A percentile compares a stretch with the other conserved stretches of the same genome.
phyloP scores from a whole-genome alignment of 1,140 invertebrate genomes.

The Spodoptera litura region DNA sequence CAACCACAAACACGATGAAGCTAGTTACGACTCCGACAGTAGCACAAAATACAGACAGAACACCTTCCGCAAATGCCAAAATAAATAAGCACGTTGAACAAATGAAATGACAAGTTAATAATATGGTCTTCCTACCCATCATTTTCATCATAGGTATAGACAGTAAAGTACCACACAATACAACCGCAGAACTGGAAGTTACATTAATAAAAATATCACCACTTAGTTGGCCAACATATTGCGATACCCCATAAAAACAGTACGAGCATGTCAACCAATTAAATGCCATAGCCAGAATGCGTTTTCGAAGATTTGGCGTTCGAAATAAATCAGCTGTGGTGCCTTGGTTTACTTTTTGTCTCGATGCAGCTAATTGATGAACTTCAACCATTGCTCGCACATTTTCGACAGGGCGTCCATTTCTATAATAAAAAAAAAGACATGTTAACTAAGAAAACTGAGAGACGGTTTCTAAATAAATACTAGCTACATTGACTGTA shows the following conservation, averaged over 20 bases:
- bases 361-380: conserved; percentile 70
- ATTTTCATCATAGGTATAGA: conserved; percentile 88
- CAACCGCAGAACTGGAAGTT: conserved; percentile 87
- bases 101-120: conserved; percentile 87
- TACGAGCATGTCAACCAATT: conserved; percentile 91
- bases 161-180: conserved; percentile 88
- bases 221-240: conserved; percentile 90
- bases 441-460: background rate
- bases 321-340: conserved; percentile 90
- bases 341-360: conserved; percentile 83
- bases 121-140: conserved; percentile 87
- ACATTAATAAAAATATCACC: conserved; percentile 92
- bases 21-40: conserved; percentile 89
- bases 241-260: conserved; percentile 91
- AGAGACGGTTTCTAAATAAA: too few relatives aligned
- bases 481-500: too few relatives aligned
- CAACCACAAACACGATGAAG: conserved; percentile 89
- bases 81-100: conserved; percentile 86
- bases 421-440: conserved; percentile 76
- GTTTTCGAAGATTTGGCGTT: conserved; percentile 91
- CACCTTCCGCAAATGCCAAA: conserved; percentile 83
- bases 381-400: conserved; percentile 83
- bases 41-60: conserved; percentile 86
- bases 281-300: conserved; percentile 90
- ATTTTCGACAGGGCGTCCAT: conserved; percentile 85